Percentiles rank a stretch among this genome's conserved stretches.
Evolutionary conservation across 2,888 invertebrate genomes (phyloP).

Genomic region (Tanytarsus gracilentus): DNA sequence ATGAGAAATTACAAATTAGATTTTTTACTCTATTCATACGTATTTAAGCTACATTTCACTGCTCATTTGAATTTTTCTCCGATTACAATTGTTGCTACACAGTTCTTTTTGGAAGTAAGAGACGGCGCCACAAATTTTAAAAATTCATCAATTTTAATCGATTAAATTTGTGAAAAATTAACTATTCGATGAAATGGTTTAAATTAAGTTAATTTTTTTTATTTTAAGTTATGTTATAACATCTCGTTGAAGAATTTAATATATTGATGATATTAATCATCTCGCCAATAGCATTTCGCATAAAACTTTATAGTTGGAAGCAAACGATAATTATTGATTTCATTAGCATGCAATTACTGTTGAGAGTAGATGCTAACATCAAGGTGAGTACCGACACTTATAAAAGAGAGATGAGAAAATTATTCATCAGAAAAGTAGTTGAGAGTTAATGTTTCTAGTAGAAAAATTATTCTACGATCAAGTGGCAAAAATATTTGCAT

Average conservation of each 20-base stretch:
- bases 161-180: background rate
- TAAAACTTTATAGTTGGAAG: no score
- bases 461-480: no score
- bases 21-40: background rate
- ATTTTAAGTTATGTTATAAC: background rate
- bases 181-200: no score
- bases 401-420: background rate
- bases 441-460: no score
- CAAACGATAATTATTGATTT: slow-evolving; percentile 2
- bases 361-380: background rate
- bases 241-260: background rate
- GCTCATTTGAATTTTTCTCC: slow-evolving; percentile 8
- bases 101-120: background rate
- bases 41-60: slow-evolving; percentile 4
- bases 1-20: slow-evolving; percentile 10
- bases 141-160: slow-evolving; percentile 10
- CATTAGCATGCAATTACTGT: background rate
- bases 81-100: background rate
- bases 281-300: no score
- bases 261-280: no score
- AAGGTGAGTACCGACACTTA: background rate
- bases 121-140: background rate
- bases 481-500: no score
- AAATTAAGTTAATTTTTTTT: no score
- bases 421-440: background rate